phyloP scores from a whole-genome alignment of 2,888 invertebrate genomes.

The Diaphora mendica region DNA sequence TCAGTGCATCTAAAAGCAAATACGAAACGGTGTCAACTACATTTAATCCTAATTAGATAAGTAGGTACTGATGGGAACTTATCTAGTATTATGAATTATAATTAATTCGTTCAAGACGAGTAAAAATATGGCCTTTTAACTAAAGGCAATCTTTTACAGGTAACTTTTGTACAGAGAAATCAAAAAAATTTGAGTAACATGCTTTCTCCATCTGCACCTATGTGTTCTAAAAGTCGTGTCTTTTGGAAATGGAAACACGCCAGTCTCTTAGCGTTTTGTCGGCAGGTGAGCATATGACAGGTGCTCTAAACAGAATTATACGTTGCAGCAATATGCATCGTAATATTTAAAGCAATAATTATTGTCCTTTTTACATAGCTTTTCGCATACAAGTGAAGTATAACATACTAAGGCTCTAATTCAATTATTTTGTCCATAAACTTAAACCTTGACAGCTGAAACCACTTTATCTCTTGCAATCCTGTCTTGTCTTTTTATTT shows the following conservation, averaged over 20 bases:
- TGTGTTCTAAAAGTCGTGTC: conserved; percentile 1
- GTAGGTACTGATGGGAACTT: too few species aligned
- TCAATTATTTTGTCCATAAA: background rate
- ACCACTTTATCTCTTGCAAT: background rate
- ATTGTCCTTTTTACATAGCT: conserved; percentile 36
- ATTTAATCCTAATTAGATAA: too few species aligned
- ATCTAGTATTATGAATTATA: too few species aligned
- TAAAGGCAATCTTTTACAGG: background rate
- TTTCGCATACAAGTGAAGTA: conserved; percentile 31
- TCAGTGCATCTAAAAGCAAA: too few species aligned
- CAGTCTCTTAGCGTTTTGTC: conserved; percentile 61
- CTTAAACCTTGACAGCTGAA: background rate
- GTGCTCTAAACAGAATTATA: conserved; percentile 72
- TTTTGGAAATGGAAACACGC: conserved; percentile 38
- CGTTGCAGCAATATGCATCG: conserved; percentile 59
- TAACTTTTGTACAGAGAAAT: background rate
- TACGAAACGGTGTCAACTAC: too few species aligned
- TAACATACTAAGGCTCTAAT: background rate
- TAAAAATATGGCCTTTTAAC: background rate
- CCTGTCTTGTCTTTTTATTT: background rate
- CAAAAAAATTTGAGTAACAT: background rate
- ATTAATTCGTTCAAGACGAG: background rate
- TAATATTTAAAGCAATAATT: conserved; percentile 48
- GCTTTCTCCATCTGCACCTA: background rate
- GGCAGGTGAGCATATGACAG: conserved; percentile 80